Base-by-base conservation (phyloP, 1,140 invertebrate species). In the Antheraea mylitta region DNA sequence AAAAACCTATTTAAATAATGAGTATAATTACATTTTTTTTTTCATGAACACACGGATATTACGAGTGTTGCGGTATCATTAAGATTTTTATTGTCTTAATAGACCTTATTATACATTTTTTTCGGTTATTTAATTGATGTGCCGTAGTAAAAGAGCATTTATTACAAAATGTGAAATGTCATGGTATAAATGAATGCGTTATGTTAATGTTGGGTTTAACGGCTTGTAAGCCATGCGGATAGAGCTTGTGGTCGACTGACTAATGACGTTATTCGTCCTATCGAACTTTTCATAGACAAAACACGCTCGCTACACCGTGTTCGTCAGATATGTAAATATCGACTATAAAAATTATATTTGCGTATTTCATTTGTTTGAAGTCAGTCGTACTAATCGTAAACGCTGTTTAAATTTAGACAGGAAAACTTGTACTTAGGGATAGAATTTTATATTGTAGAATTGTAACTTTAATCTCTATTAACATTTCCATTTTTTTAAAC, bases 51-150 rank as follows among this genome's bases (percentile, higher is more conserved):
- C 83, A 90, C 87, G 82, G 83, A 86, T 85, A 87, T 87, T 86
- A 89, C 85, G 81, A 76, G 78, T 90, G 86, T 89, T 89, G 89
- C 84, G 83, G 86, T 88, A 87, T 91, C 89, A 91, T 91, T 90
- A 91, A 88, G 83, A 88, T 75, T 89, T 92, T 92, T 92, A 92
- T 90, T 92, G 89, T 92, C 85, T 92, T 90, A 90, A 91, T 90
- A 89, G 83, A 87, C 75, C 85, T 92, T 89, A 92, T 92, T 92
- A 92, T 88, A 89, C 80, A 90, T 92, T 92, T 90, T 89, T 91
- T 90, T 92, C 87, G 90, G 88, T 68, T 80, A 79, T 89, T 53
- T 90, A 92, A 92, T 92, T 90, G 88, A 92, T 87, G 83, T 84
- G 81, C 77, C 78, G 83, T 85, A 83, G 82, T 85, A 88, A 66